Base-by-base conservation (phyloP, 2,797 vertebrate species). In the Danio aesculapii region DNA sequence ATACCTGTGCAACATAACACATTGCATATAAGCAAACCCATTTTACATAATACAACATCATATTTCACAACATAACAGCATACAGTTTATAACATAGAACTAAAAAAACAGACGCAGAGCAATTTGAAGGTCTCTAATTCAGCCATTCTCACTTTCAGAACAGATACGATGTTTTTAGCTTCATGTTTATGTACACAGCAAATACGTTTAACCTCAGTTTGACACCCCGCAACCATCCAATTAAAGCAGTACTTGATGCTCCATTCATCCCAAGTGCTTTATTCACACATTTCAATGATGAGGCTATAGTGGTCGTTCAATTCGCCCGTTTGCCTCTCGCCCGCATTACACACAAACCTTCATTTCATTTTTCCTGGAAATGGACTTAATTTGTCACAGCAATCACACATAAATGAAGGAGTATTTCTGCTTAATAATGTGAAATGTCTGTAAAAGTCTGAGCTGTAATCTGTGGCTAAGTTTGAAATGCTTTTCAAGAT, bases 141-240 rank as follows among this genome's bases (percentile, higher is more conserved):
- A 55, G 43, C 39, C 58, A 21, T 66, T 66, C 76, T 59, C 30
- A 59, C 44, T 58, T 69, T 75, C 6, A 49, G 55, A 46, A 19
- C 30, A 58, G 17, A 16, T 62, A n/a, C 30, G 3, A 30, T 30
- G 79, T 78, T 69, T 66, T 58, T 46, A 70, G 76, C 30, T 49
- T 79, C 82, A 30, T 57, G 81, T 85, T 70, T 75, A 69, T 57
- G 68, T 79, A 77, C 71, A 82, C 73, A 50, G 80, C 77, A 84
- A 85, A 82, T 81, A 77, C 47, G 55, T 85, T 82, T 82, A 85
- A 86, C 85, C 77, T 57, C 59, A 12, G 71, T 75, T 43, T 77
- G 74, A 77, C 63, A 81, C 59, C 44, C 41, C 67, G 16, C 71
- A 78, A 44, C 67, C 61, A 79, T 61, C 50, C 58, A 77, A 85